phyloP scores from a whole-genome alignment of 2,113 vertebrate genomes.

The Trichomycterus rosablanca region DNA sequence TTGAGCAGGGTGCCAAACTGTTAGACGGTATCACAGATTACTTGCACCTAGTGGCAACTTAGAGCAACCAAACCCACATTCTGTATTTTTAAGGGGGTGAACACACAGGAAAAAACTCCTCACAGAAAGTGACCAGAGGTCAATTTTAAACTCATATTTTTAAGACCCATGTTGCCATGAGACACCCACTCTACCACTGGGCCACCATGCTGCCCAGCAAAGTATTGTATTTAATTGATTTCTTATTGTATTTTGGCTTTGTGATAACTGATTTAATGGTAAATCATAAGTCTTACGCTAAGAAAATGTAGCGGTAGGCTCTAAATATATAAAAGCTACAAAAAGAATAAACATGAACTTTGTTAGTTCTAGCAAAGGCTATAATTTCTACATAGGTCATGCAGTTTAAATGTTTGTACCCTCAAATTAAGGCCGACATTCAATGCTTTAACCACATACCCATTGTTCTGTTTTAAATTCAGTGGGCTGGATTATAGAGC shows the following conservation, averaged over 20 bases:
- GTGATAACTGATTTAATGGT: not conserved
- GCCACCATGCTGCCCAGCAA: no score
- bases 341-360: conserved; percentile 27
- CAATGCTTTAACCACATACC: conserved; percentile 17
- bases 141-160: no score
- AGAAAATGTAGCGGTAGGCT: conserved; percentile 2
- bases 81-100: no score
- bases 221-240: no score
- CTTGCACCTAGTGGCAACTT: no score
- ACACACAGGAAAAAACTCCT: no score
- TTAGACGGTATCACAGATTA: no score
- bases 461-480: conserved; percentile 27
- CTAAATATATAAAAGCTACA: conserved; percentile 16
- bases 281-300: not conserved
- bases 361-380: conserved; percentile 5
- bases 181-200: no score
- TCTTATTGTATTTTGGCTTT: not conserved
- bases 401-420: conserved; percentile 11
- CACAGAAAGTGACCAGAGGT: no score
- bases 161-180: no score
- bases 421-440: conserved; percentile 28
- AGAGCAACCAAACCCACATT: no score
- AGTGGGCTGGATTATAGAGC: conserved; percentile 11
- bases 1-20: no score
- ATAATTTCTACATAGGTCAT: conserved; percentile 21